phyloP scores from a whole-genome alignment of 2,797 vertebrate genomes.

The Peromyscus aztecus region DNA sequence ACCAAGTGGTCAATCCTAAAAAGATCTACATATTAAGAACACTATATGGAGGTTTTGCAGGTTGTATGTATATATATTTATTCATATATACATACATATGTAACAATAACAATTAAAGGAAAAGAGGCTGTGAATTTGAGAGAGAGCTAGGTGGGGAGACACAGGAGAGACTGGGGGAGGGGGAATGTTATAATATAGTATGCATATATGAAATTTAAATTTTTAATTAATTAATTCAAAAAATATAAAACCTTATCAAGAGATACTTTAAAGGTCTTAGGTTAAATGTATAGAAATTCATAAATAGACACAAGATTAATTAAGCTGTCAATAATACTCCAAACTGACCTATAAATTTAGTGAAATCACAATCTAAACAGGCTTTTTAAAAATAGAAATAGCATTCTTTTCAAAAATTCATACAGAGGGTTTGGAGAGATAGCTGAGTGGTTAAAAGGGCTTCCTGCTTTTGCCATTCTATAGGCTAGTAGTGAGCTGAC shows the following conservation, averaged over 20 bases:
- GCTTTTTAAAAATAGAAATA: neutral
- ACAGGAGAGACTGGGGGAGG: neutral
- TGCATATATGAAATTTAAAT: neutral
- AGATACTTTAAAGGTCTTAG: conserved; percentile 44
- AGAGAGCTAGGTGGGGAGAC: neutral
- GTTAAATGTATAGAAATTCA: conserved; percentile 13
- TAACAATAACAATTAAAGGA: neutral
- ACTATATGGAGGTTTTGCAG: neutral
- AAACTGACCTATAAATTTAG: conserved; percentile 21
- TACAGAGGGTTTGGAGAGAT: neutral
- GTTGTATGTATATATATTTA: neutral
- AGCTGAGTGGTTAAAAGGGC: neutral
- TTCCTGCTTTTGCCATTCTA: too few relatives aligned
- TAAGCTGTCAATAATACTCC: neutral
- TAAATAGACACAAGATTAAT: neutral
- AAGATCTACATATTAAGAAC: neutral
- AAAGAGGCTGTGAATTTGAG: neutral
- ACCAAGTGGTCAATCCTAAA: neutral
- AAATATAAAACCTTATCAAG: neutral
- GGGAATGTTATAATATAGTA: neutral
- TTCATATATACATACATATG: neutral
- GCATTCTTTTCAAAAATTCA: neutral
- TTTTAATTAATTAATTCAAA: neutral
- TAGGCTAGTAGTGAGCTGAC: too few relatives aligned
- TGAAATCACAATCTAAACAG: neutral